Evolutionary conservation across 2,113 vertebrate species (phyloP), one percentile per base, ranked within the genome.

Genomic region (Calypte anna): DNA sequence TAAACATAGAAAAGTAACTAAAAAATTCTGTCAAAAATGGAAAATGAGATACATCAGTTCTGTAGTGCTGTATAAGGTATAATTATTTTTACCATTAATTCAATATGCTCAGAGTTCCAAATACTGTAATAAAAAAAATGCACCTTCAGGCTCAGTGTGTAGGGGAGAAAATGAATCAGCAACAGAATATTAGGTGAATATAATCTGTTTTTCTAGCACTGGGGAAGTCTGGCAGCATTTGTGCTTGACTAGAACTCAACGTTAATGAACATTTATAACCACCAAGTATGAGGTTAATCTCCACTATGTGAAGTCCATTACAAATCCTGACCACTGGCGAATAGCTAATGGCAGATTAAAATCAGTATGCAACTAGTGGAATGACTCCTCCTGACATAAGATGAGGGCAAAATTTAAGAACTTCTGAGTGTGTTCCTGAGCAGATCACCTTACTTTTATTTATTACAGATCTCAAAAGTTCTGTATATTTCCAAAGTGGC

Each of bases 11-110:
- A 88, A 93, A 66, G 8, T 67, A 91, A 70, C 44, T 62, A 61
- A 86, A 86, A 84, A 88, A 80, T 59, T 5, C 19, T 55, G 3
- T 38, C 54, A 86, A 78, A 57, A 8, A 14, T 48, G 7, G 75
- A 74, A 88, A 91, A 91, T 25, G 3, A 85, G 30, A 55, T 62
- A 4, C 24, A 73, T 22, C 43, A 4, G 10, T 74, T 87, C 43
- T 82, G 3, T 36, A 27, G 36, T 48, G 36, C 8, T 38, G 36
- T 38, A 8, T 38, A 7, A 33, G 5, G 6, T 54, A 23, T n/a
- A 85, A 46, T 69, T 91, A 59, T 58, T 81, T 81, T 93, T 88
- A 27, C 8, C 86, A 51, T 77, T 70, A 58, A 81, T 88, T 93
- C 43, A 30, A 24, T 21, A 67, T 31, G 2, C 10, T 53, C 78